These are phyloP conservation scores for Chroicocephalus ridibundus DNA, from an alignment of 2,113 vertebrate species.

Conservation along the genomic window DNA sequence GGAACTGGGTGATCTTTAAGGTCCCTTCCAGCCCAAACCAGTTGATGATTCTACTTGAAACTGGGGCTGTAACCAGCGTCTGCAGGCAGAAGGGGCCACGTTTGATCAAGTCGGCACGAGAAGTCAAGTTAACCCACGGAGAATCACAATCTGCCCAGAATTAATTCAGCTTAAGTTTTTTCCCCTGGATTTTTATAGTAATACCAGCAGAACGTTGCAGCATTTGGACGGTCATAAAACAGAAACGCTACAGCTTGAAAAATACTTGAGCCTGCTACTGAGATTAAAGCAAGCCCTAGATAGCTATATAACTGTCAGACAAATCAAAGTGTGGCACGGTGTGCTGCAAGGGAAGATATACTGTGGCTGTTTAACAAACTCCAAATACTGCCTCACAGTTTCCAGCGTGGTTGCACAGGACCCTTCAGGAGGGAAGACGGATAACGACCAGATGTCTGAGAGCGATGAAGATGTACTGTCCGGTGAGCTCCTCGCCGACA, in stretches of 20 bases:
- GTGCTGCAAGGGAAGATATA: background rate
- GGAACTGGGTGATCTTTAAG: background rate
- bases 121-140: background rate
- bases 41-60: background rate
- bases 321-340: background rate
- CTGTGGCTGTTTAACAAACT: background rate
- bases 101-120: background rate
- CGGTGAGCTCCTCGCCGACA: background rate
- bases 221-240: conserved; percentile 5
- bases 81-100: background rate
- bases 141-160: background rate
- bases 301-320: conserved; percentile 18
- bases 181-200: background rate
- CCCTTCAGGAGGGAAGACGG: background rate
- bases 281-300: conserved; percentile 35
- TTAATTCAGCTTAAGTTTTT: background rate
- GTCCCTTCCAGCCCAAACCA: background rate
- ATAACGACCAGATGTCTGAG: background rate
- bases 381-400: background rate
- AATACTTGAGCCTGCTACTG: conserved; percentile 34
- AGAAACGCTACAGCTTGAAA: conserved; percentile 31
- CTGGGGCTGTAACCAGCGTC: background rate
- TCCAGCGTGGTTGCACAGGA: background rate
- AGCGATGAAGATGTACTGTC: background rate
- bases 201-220: background rate